phyloP scores from a whole-genome alignment of 2,888 invertebrate genomes.

The Cephus nigrinus region DNA sequence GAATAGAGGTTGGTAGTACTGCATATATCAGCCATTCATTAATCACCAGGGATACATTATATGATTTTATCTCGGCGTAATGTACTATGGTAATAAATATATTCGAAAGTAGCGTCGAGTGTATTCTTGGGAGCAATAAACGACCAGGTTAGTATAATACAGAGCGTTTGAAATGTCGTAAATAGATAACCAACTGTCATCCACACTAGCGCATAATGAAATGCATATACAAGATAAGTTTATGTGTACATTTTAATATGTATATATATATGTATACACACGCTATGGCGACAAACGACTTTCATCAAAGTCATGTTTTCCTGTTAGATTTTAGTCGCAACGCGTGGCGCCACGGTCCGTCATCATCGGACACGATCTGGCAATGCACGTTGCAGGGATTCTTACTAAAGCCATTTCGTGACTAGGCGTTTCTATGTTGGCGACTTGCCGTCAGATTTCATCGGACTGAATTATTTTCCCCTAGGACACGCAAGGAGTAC shows the following conservation, averaged over 20 bases:
- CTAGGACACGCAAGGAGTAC: background rate
- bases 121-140: conserved; percentile 38
- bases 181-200: background rate
- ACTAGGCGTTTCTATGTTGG: background rate
- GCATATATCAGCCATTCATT: background rate
- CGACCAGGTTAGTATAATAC: conserved; percentile 30
- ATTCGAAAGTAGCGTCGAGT: conserved; percentile 25
- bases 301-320: conserved; percentile 26
- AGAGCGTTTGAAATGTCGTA: background rate
- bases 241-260: background rate
- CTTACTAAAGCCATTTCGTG: background rate
- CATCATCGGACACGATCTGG: conserved; percentile 15
- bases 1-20: conserved; percentile 29
- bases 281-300: background rate
- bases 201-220: background rate
- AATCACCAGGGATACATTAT: background rate
- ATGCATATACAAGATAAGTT: background rate
- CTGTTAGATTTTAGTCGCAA: conserved; percentile 36
- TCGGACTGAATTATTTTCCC: background rate
- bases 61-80: background rate
- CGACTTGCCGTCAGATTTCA: background rate
- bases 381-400: background rate
- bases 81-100: conserved; percentile 29
- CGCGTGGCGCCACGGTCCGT: conserved; percentile 34
- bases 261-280: conserved; percentile 1